phyloP scores from a whole-genome alignment of 1,140 invertebrate species.

The Caenorhabditis latens region DNA sequence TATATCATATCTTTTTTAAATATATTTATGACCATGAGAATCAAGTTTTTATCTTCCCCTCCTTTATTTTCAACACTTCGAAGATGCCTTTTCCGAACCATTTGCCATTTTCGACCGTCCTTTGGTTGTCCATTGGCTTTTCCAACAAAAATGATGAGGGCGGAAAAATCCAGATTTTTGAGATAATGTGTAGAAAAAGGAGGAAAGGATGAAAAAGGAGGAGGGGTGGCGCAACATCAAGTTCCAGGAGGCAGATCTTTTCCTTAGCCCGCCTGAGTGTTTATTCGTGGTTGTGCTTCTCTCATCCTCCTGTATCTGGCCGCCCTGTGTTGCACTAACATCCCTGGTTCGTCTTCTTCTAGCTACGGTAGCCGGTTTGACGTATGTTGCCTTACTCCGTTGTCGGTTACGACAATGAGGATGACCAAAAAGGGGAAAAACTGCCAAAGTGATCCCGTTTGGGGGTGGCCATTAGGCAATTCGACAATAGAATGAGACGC shows the following conservation, averaged over 20 bases:
- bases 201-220: not conserved
- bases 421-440: constrained; percentile 37
- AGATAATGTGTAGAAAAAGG: constrained; percentile 15
- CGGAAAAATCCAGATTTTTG: constrained; percentile 47
- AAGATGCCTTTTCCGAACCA: not conserved
- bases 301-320: constrained; percentile 4
- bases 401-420: constrained; percentile 47
- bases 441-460: constrained; percentile 53
- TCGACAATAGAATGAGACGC: constrained; percentile 52
- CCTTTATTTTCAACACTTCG: not conserved
- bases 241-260: constrained; percentile 47
- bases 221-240: constrained; percentile 50
- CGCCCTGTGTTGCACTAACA: constrained; percentile 33
- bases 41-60: not conserved
- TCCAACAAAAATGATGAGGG: constrained; percentile 18
- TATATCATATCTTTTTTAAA: constrained; percentile 12
- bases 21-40: not conserved
- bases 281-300: constrained; percentile 50
- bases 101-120: constrained; percentile 9
- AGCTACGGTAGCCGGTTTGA: constrained; percentile 45
- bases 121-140: constrained; percentile 18
- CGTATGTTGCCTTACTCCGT: constrained; percentile 50
- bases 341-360: not conserved
- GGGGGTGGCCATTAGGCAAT: constrained; percentile 44
- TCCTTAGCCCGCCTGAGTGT: constrained; percentile 30